Conservation (phyloP, 2,113 vertebrate species). For the Thryonomys swinderianus region DNA sequence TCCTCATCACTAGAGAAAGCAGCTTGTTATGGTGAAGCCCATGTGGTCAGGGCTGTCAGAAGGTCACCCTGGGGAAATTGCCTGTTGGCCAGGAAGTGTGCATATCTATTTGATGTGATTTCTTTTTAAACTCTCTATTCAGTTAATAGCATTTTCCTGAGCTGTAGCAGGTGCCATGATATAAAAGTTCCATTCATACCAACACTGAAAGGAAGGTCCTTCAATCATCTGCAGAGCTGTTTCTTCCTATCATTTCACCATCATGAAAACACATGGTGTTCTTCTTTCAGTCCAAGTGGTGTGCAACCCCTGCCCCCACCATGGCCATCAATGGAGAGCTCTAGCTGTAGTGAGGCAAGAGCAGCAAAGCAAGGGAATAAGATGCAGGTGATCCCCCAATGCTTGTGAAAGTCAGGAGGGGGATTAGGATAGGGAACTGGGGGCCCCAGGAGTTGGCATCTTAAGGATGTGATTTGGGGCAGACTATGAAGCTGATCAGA, state of each 20-base stretch:
- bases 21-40: not conserved
- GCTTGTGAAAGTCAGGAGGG: not conserved
- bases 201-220: not conserved
- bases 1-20: not conserved
- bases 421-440: not conserved
- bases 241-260: not conserved
- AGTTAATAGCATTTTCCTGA: not conserved
- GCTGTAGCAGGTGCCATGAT: not conserved
- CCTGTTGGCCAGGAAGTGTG: not conserved
- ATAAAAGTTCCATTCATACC: not conserved
- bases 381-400: not conserved
- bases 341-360: not conserved
- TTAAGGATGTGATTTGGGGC: not conserved
- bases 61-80: not conserved
- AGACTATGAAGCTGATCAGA: not conserved
- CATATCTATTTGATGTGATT: not conserved
- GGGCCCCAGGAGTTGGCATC: not conserved
- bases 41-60: not conserved
- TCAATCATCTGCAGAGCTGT: not conserved
- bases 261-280: not conserved
- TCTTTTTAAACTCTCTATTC: slow-evolving; percentile 9
- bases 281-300: not conserved
- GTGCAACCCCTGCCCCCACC: not conserved
- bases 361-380: not conserved
- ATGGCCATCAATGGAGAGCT: not conserved